Percentiles rank a stretch among this genome's conserved stretches.
These are phyloP conservation scores for Acanthurus tractus DNA, from an alignment of 2,797 vertebrate species.

Conservation along the genomic window DNA sequence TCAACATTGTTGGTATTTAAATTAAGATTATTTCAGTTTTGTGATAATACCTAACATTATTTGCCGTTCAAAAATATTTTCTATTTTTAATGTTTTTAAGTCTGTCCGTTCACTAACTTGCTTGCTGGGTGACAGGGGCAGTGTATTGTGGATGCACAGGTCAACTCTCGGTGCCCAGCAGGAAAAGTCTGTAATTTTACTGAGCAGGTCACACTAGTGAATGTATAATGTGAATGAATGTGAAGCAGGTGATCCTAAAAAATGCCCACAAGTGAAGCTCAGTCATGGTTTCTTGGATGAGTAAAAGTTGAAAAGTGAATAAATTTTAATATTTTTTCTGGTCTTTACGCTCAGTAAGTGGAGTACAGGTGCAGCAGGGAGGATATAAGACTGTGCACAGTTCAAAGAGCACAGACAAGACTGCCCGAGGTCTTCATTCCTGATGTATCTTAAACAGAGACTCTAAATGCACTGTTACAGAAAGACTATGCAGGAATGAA, in stretches of 20 bases:
- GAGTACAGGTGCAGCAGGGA: conserved; percentile 6
- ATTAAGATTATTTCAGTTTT: too few species aligned
- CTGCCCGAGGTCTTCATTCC: conserved; percentile 5
- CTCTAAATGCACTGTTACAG: background rate
- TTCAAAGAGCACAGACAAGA: conserved; percentile 22
- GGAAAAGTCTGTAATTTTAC: background rate
- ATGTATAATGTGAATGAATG: background rate
- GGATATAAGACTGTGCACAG: conserved; percentile 4
- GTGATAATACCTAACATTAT: too few species aligned
- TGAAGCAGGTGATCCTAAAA: background rate
- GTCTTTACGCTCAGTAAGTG: conserved; percentile 23
- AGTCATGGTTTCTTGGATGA: conserved; percentile 12
- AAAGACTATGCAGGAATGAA: background rate
- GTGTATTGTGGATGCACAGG: background rate
- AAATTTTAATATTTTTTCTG: conserved; percentile 30
- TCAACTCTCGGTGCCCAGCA: background rate
- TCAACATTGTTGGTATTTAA: too few species aligned
- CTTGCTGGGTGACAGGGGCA: too few species aligned
- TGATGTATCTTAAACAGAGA: background rate
- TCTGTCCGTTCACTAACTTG: too few species aligned
- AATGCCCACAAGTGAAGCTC: background rate
- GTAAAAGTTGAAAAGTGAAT: conserved; percentile 23
- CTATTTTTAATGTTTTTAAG: too few species aligned
- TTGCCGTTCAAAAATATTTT: too few species aligned
- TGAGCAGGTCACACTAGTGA: background rate